Evolutionary conservation across 2,797 vertebrate genomes (phyloP).

Genomic region (Bryconaethiops microstoma): DNA sequence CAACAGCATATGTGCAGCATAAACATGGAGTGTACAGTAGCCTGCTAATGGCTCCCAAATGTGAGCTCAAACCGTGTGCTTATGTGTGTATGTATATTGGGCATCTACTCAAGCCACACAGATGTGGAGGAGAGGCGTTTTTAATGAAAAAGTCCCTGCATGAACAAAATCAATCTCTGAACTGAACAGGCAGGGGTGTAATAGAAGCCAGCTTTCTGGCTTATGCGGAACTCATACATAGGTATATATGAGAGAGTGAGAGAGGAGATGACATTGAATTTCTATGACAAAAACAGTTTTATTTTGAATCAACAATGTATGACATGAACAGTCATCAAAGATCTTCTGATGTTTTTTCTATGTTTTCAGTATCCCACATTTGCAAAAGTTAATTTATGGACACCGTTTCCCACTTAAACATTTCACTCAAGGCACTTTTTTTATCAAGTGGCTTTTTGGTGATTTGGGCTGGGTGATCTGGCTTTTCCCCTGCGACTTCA

Average conservation of each 20-base stretch:
- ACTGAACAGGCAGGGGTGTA: conserved; percentile 62
- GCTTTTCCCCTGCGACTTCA: conserved; percentile 57
- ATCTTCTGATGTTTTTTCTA: background rate
- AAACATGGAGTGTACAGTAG: conserved; percentile 78
- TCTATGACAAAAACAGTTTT: background rate
- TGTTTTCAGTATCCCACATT: background rate
- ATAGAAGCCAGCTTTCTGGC: conserved; percentile 63
- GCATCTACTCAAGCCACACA: conserved; percentile 9
- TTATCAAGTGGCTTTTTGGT: conserved; percentile 65
- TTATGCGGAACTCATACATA: conserved; percentile 36
- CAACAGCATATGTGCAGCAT: conserved; percentile 11
- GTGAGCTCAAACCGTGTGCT: conserved; percentile 66
- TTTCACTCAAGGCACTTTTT: conserved; percentile 44
- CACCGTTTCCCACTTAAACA: background rate
- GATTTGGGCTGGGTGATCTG: conserved; percentile 20
- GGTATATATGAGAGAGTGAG: background rate
- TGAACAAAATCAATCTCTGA: conserved; percentile 72
- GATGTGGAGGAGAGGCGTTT: conserved; percentile 65
- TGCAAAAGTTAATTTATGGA: background rate
- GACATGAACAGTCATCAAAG: background rate
- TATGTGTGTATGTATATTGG: conserved; percentile 21
- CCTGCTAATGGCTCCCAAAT: conserved; percentile 81
- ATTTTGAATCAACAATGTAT: background rate
- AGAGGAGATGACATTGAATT: background rate
- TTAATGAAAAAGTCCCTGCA: conserved; percentile 77